phyloP scores from a whole-genome alignment of 1,140 invertebrate species.

The Andrena cerasifolii region DNA sequence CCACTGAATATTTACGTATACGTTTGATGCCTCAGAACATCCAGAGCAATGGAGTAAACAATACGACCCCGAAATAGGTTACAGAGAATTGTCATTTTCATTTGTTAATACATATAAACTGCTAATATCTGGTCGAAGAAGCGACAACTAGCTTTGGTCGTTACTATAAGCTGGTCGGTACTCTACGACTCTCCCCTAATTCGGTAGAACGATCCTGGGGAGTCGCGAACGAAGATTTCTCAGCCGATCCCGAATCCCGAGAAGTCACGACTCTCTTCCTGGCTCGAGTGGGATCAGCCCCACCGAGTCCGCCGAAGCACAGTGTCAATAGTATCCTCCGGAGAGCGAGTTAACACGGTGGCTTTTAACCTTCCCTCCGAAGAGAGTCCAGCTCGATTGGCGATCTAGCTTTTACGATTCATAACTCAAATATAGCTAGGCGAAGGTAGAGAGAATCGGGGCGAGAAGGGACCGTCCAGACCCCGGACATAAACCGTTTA shows the following conservation, averaged over 20 bases:
- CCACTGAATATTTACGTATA: too few species aligned
- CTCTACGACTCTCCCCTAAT: too few species aligned
- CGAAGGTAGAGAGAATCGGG: constrained; percentile 57
- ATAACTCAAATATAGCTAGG: constrained; percentile 74
- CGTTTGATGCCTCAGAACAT: too few species aligned
- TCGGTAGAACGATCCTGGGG: too few species aligned
- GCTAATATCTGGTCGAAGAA: too few species aligned
- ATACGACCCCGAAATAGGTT: too few species aligned
- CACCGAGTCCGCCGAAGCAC: constrained; percentile 11
- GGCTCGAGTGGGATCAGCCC: constrained; percentile 5
- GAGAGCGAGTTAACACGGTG: constrained; percentile 70
- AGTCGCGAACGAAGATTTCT: too few species aligned
- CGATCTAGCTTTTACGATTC: constrained; percentile 81
- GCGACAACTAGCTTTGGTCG: too few species aligned
- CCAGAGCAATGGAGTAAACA: too few species aligned
- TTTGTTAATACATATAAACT: too few species aligned
- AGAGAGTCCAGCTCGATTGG: constrained; percentile 69
- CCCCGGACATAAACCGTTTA: constrained; percentile 79
- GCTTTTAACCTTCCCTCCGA: constrained; percentile 61
- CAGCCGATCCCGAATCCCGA: constrained; percentile 20
- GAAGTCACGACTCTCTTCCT: constrained; percentile 17
- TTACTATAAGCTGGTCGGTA: too few species aligned
- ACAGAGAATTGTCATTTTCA: too few species aligned
- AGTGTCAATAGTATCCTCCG: constrained; percentile 69
- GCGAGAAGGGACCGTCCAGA: constrained; percentile 65